Percentiles rank a stretch among this genome's conserved stretches.
Evolutionary conservation across 2,797 vertebrate genomes (phyloP).

Genomic region (Micrastur ruficollis): DNA sequence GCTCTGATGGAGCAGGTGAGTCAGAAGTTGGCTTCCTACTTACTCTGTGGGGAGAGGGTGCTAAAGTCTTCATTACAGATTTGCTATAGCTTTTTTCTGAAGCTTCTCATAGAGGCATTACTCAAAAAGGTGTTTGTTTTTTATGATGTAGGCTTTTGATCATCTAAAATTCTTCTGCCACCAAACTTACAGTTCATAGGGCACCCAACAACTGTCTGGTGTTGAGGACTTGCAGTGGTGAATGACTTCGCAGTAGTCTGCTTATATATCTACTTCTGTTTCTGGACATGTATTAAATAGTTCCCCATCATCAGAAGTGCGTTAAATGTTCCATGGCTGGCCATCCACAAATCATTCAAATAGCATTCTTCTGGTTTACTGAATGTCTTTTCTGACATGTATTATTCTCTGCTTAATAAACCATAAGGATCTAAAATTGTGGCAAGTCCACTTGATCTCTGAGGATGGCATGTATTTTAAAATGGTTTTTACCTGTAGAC

Average conservation of each 20-base stretch:
- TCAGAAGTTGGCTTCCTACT: background rate
- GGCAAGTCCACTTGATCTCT: background rate
- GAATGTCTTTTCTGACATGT: background rate
- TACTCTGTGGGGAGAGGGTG: background rate
- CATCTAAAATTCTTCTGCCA: background rate
- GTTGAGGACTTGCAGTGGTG: background rate
- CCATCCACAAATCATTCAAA: conserved; percentile 1
- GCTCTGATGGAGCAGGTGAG: background rate
- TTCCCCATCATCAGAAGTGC: background rate
- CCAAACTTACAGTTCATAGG: background rate
- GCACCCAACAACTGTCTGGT: background rate
- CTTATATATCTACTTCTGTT: background rate
- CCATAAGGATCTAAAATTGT: background rate
- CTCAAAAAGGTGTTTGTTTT: background rate
- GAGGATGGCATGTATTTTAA: background rate
- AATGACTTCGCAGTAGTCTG: background rate
- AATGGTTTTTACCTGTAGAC: background rate
- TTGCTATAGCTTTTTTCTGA: background rate
- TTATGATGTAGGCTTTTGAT: background rate
- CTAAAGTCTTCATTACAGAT: background rate
- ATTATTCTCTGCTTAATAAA: conserved; percentile 25
- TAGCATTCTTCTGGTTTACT: background rate
- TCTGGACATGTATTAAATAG: background rate
- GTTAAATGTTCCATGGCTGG: background rate
- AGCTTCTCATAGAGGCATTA: background rate